phyloP scores from a whole-genome alignment of 2,113 vertebrate species.

The Neodon shergylaensis region DNA sequence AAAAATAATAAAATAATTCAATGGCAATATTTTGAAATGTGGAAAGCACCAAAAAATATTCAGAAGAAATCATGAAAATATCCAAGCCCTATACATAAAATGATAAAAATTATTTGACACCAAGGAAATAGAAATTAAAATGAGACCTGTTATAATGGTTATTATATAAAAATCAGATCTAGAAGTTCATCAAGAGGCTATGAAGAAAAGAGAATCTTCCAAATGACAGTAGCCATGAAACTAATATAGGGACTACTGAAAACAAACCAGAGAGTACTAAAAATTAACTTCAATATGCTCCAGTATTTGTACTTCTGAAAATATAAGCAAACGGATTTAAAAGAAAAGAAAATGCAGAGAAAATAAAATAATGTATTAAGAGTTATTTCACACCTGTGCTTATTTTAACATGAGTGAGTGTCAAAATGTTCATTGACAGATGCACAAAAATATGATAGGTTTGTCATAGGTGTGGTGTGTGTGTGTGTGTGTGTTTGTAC shows the following conservation, averaged over 20 bases:
- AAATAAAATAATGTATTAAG: not conserved
- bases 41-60: not conserved
- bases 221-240: not conserved
- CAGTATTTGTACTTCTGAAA: not conserved
- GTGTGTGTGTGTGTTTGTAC: not conserved
- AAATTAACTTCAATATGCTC: not conserved
- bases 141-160: not conserved
- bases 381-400: not conserved
- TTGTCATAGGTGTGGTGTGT: not conserved
- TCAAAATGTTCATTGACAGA: not conserved
- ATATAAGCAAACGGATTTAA: not conserved
- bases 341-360: not conserved
- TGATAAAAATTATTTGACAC: not conserved
- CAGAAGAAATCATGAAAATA: not conserved
- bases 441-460: not conserved
- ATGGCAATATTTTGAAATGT: not conserved
- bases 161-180: not conserved
- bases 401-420: not conserved
- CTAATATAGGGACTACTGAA: not conserved
- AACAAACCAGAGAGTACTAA: not conserved
- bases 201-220: not conserved
- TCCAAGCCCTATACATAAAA: not conserved
- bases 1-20: too few species aligned
- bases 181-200: not conserved
- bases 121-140: not conserved